These are phyloP conservation scores for Hyppa rectilinea DNA, from an alignment of 2,888 invertebrate genomes.

Conservation along the genomic window DNA sequence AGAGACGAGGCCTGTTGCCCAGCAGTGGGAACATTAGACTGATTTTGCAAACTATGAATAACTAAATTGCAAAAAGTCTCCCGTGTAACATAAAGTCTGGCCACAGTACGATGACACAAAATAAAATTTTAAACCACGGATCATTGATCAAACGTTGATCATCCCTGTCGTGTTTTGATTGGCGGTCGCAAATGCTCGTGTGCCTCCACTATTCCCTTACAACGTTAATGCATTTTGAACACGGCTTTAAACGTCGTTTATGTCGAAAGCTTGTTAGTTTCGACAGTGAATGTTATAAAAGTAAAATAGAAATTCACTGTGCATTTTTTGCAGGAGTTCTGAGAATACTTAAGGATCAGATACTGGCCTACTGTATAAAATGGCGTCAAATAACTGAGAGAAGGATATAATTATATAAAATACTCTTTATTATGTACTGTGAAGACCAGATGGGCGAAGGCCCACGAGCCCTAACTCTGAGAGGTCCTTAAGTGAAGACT, in stretches of 20 bases:
- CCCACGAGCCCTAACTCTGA: too few species aligned
- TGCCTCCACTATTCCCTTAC: not conserved
- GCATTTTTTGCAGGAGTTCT: not conserved
- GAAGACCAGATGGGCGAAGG: too few species aligned
- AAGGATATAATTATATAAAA: too few species aligned
- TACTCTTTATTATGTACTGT: too few species aligned
- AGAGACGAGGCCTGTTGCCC: too few species aligned
- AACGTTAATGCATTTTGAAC: slow-evolving; percentile 12
- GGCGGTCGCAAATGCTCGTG: slow-evolving; percentile 66
- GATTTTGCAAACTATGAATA: too few species aligned
- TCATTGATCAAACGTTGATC: slow-evolving; percentile 76
- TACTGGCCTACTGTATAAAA: too few species aligned
- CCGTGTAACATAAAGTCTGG: not conserved
- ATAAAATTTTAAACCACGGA: slow-evolving; percentile 62
- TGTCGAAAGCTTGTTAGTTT: not conserved
- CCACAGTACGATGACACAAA: slow-evolving; percentile 16
- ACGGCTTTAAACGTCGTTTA: not conserved
- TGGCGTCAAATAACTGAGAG: too few species aligned
- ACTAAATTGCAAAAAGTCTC: not conserved
- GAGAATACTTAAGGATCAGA: not conserved
- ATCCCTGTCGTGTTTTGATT: slow-evolving; percentile 71
- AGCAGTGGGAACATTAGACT: too few species aligned
- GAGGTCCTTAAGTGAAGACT: too few species aligned
- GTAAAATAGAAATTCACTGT: not conserved
- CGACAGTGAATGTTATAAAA: not conserved